Base-by-base conservation (phyloP, 2,888 invertebrate species). In the Agrotis ipsilon region DNA sequence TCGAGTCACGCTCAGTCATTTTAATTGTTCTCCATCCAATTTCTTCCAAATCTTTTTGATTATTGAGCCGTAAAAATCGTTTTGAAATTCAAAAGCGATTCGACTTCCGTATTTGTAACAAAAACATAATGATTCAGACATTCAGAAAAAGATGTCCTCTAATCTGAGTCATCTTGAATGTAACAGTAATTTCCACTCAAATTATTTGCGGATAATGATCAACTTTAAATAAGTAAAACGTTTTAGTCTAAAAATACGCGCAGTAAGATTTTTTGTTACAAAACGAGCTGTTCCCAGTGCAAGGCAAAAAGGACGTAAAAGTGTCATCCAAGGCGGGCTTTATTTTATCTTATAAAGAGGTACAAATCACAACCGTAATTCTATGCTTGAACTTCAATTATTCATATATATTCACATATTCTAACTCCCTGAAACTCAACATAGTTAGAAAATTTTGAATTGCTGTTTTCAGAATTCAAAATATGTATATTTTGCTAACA, bases 301-400 rank as follows among this genome's bases (percentile, higher is more conserved):
- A 61, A 27, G 57, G 66, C 63, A 72, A 77, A 81, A 79, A 72
- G 69, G 59, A 70, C 21, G 57, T 45, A 19, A 54, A 77, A 49
- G 60, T 63, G 77, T 72, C 80, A 74, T 39, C 68, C 70, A 69
- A 78, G 73, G n/a, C n/a, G n/a, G n/a, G 68, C 16, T 68, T 77
- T 59, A 68, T 19, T 68, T 75, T 68, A 65, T 70, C 24, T 65
- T 54, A 57, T 65, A 62, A 52, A 65, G 46, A 72, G 68, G 54
- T 72, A 72, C 49, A 27, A 79, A 61, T 71, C 49, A 76, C 59
- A 48, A 68, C 59, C 49, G 65, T 64, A 70, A 66, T 66, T 73
- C 80, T 51, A 68, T 71, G 78, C 69, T 77, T 76, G 48, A 72
- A 65, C 64, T 71, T 46, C 14, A 70, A 65, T 52, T 71, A n/a